Base-by-base conservation (phyloP, 2,113 vertebrate species). In the Furnarius figulus region DNA sequence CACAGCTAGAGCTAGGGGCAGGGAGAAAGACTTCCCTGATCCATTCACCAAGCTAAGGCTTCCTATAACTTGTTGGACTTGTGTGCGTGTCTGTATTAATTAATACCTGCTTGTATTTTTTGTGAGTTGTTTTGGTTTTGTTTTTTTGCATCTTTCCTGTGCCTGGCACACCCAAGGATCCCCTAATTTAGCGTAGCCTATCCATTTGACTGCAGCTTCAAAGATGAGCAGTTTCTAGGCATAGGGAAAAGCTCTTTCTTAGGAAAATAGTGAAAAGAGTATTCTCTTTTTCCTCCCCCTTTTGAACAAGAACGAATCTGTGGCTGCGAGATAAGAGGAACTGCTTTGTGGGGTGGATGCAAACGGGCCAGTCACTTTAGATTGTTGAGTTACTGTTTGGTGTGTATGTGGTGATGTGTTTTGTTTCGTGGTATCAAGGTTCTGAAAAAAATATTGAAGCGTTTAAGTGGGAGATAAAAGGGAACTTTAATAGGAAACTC, bases 51-150 rank as follows among this genome's bases (percentile, higher is more conserved):
- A 50, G 90, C 76, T 95, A 93, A 96, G 93, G 95, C 94, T 97
- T 96, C 95, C 90, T 96, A 31, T 91, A 85, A 84, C 96, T 95
- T 96, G 96, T 94, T 97, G 96, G 95, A 97, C 90, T 95, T 42
- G 90, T 95, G 91, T 90, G 92, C 2, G 90, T 94, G 95, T 95
- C 95, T 96, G 89, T 94, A 89, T 89, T 90, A 94, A 89, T 89
- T 90, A 94, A 95, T 96, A 97, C 78, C 72, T 95, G 90, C 94
- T 93, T 96, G 95, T 94, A 55, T 71, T 97, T 89, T 96, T 94
- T 5, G 81, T 95, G 87, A 21, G 17, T 23, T 46, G 1, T 61
- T 70, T n/a, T 59, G 42, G 6, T 9, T 65, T 66, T 14, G 35
- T 37, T 42, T 81, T 70, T 65, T 68, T 42, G 58, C 93, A 94